Conservation (phyloP, 2,888 invertebrate species). For the Pachymerium ferrugineum region DNA sequence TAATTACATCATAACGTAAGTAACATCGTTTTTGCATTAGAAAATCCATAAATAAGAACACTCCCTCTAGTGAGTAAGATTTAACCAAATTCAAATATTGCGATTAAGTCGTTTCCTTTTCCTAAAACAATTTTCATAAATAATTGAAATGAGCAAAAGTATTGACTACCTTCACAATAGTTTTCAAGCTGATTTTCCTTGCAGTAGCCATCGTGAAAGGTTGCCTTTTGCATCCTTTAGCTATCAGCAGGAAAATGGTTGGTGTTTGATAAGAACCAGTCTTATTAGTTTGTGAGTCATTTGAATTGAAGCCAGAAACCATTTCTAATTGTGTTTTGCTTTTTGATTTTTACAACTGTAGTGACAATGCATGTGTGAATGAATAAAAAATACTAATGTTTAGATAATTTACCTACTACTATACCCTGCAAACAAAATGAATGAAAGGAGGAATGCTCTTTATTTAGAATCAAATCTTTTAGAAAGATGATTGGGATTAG, state of each 20-base stretch:
- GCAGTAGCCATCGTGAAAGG: not conserved
- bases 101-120: not conserved
- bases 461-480: too few species aligned
- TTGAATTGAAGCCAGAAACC: conserved; percentile 16
- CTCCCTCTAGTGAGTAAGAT: not conserved
- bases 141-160: not conserved
- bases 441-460: too few species aligned
- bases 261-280: not conserved
- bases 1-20: not conserved
- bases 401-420: too few species aligned
- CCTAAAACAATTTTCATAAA: not conserved
- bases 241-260: conserved; percentile 24
- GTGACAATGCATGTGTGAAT: too few species aligned
- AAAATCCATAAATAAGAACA: not conserved
- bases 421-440: too few species aligned
- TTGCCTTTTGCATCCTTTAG: not conserved
- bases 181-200: not conserved
- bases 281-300: conserved; percentile 9
- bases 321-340: not conserved
- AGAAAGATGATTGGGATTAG: too few species aligned
- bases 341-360: not conserved
- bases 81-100: not conserved
- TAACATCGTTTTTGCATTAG: too few species aligned
- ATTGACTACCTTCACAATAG: conserved; percentile 15
- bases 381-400: too few species aligned